phyloP scores from a whole-genome alignment of 2,797 vertebrate species.

The Apogon hyalosoma region DNA sequence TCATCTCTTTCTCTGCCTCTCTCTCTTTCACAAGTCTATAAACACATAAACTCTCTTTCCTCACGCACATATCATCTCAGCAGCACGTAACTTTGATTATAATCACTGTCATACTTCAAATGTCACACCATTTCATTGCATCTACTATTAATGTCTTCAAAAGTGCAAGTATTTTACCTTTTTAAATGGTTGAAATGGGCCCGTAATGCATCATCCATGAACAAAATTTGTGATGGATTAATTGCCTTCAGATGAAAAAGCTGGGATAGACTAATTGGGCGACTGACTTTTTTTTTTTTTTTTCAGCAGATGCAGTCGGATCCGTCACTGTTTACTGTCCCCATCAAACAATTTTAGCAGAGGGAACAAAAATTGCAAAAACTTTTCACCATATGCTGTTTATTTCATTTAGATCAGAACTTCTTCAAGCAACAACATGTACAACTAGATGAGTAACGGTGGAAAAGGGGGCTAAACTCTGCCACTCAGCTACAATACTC shows the following conservation, averaged over 20 bases:
- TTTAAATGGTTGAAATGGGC: conserved; percentile 7
- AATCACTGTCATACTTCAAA: conserved; percentile 46
- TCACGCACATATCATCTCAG: conserved; percentile 17
- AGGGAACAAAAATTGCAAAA: conserved; percentile 13
- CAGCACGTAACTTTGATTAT: conserved; percentile 49
- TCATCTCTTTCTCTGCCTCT: conserved; percentile 49
- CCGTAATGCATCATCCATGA: not conserved
- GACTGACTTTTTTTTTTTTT: not conserved
- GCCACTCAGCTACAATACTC: conserved; percentile 47
- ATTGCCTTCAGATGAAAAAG: not conserved
- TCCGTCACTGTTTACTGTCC: not conserved
- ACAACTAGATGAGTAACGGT: conserved; percentile 38
- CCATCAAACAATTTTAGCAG: conserved; percentile 27
- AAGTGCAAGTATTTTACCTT: not conserved
- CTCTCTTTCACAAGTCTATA: conserved; percentile 31
- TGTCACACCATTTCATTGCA: conserved; percentile 30
- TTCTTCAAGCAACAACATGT: conserved; percentile 15
- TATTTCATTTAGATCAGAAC: conserved; percentile 17
- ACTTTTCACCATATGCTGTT: not conserved
- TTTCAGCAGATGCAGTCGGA: conserved; percentile 4
- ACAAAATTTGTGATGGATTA: not conserved
- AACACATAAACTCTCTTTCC: conserved; percentile 17
- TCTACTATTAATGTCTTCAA: conserved; percentile 22
- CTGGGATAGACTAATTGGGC: conserved; percentile 4
- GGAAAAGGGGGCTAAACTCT: conserved; percentile 47